Percentiles rank a stretch among this genome's conserved stretches.
Evolutionary conservation across 2,113 vertebrate species (phyloP).

Genomic region (Antechinus flavipes): DNA sequence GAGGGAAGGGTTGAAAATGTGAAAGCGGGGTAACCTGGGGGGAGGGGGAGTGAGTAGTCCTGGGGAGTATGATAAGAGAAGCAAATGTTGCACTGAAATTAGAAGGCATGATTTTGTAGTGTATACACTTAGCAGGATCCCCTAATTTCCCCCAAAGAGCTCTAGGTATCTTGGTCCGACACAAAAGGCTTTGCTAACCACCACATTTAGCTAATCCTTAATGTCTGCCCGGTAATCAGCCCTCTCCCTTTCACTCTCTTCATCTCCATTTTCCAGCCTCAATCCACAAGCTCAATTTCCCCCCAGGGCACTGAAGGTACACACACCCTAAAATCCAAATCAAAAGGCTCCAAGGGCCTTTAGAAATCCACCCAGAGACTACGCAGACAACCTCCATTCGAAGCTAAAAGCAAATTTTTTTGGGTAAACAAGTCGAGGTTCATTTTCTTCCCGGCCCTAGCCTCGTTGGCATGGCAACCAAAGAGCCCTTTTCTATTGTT

Average conservation of each 20-base stretch:
- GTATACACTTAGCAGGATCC: background rate
- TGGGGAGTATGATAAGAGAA: background rate
- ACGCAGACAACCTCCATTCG: background rate
- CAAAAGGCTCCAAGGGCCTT: background rate
- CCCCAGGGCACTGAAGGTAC: background rate
- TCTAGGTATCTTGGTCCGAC: background rate
- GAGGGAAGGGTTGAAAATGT: background rate
- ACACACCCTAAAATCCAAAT: background rate
- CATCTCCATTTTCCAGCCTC: background rate
- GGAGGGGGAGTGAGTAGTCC: background rate
- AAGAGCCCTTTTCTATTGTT: constrained; percentile 2
- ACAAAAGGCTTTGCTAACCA: background rate
- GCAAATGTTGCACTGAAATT: background rate
- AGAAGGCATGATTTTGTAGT: background rate
- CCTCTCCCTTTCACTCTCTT: background rate
- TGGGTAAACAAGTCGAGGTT: background rate
- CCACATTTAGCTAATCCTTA: background rate
- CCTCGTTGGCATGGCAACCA: constrained; percentile 3
- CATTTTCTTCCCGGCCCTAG: background rate
- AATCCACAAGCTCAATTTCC: background rate
- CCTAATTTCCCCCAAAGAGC: background rate
- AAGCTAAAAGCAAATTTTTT: background rate
- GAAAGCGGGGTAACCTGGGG: background rate
- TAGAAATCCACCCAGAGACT: background rate
- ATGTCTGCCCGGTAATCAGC: background rate